Evolutionary conservation across 2,113 vertebrate species (phyloP).

Genomic region (Nycticebus coucang): DNA sequence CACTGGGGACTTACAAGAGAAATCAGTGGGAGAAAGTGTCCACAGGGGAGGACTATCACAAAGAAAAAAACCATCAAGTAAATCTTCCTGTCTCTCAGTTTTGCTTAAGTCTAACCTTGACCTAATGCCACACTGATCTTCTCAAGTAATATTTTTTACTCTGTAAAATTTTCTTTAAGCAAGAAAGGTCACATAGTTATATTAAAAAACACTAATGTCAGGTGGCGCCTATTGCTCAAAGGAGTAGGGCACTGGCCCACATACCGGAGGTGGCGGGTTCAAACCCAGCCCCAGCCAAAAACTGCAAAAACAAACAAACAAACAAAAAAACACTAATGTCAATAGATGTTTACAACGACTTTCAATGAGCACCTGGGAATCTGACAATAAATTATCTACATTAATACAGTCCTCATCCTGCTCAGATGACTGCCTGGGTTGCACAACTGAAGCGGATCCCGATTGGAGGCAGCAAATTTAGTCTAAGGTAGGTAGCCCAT

Average conservation of each 20-base stretch:
- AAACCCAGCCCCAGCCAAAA: too few relatives aligned
- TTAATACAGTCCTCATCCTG: background rate
- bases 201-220: background rate
- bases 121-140: background rate
- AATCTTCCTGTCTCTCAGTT: background rate
- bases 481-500: background rate
- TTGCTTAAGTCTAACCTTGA: background rate
- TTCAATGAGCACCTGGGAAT: background rate
- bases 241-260: too few relatives aligned
- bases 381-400: background rate
- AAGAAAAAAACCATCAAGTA: background rate
- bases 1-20: background rate
- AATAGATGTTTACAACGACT: background rate
- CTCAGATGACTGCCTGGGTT: background rate
- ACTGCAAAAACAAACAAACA: too few relatives aligned
- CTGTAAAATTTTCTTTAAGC: background rate
- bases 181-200: background rate
- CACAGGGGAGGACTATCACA: background rate
- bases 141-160: background rate
- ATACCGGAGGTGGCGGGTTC: too few relatives aligned
- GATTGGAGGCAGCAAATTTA: background rate
- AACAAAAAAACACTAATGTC: background rate
- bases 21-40: background rate
- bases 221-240: too few relatives aligned
- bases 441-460: background rate